Evolutionary conservation across 2,797 vertebrate genomes (phyloP).

Genomic region (Vireo griseus): DNA sequence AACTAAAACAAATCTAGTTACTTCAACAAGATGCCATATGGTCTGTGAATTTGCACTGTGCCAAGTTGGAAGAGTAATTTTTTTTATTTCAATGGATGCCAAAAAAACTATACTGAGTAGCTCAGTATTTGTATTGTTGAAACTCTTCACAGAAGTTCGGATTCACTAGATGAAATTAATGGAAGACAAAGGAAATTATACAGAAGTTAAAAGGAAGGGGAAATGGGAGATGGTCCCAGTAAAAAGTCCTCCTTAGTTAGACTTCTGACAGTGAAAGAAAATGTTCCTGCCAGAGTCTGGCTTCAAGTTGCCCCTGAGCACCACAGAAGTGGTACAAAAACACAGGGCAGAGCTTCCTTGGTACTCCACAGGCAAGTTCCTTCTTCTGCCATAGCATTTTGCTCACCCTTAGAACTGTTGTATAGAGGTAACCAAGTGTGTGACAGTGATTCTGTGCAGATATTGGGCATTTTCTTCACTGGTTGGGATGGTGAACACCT

Average conservation of each 20-base stretch:
- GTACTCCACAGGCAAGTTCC: background rate
- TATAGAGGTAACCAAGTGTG: background rate
- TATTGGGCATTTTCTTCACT: background rate
- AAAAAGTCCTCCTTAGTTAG: background rate
- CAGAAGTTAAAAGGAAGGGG: background rate
- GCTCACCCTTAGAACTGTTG: background rate
- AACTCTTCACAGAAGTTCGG: background rate
- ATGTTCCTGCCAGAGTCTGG: background rate
- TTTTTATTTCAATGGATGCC: background rate
- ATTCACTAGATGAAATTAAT: background rate
- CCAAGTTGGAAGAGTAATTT: background rate
- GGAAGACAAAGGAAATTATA: background rate
- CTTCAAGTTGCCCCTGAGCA: background rate
- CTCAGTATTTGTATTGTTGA: background rate
- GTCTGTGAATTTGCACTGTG: background rate
- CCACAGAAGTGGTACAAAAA: background rate
- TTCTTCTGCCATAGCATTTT: background rate
- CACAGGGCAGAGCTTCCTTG: background rate
- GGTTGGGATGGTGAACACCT: background rate
- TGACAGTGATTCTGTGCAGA: background rate
- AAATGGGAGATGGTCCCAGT: background rate
- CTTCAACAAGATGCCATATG: constrained; percentile 28
- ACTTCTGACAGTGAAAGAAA: background rate
- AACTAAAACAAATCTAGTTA: constrained; percentile 25
- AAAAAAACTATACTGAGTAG: background rate